phyloP scores from a whole-genome alignment of 2,113 vertebrate species.

The Phyllopteryx taeniolatus region DNA sequence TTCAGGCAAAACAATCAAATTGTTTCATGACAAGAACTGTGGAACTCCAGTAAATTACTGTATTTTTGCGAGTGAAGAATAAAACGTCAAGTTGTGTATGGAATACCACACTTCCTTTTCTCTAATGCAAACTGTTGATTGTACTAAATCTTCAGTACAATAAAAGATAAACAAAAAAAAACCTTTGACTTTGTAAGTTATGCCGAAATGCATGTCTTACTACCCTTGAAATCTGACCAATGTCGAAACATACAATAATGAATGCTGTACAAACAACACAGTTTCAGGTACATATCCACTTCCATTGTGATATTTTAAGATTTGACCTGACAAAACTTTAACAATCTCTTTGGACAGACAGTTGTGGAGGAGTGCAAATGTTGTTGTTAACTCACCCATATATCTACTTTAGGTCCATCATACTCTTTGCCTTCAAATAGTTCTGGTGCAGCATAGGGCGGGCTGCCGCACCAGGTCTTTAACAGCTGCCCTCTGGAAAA shows the following conservation, averaged over 20 bases:
- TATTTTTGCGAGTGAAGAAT: no score
- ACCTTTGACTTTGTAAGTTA: no score
- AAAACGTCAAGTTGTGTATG: no score
- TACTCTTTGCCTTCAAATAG: constrained; percentile 98
- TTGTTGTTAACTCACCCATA: constrained; percentile 84
- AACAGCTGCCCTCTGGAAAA: constrained; percentile 94
- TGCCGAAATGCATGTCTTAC: not conserved
- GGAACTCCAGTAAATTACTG: no score
- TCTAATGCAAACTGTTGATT: not conserved
- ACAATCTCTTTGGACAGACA: not conserved
- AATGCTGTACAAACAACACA: not conserved
- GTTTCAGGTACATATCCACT: not conserved
- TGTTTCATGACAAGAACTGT: no score
- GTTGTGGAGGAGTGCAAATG: not conserved
- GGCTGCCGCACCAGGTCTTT: constrained; percentile 98
- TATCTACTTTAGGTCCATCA: constrained; percentile 97
- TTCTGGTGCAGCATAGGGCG: constrained; percentile 93
- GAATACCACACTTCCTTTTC: not conserved
- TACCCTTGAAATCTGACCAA: not conserved
- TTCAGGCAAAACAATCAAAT: not conserved
- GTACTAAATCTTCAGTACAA: no score
- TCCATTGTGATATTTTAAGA: not conserved
- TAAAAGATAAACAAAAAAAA: no score
- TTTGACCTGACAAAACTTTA: not conserved
- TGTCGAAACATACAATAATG: not conserved